Evolutionary conservation across 2,888 invertebrate genomes (phyloP).

Genomic region (Agrochola circellaris): DNA sequence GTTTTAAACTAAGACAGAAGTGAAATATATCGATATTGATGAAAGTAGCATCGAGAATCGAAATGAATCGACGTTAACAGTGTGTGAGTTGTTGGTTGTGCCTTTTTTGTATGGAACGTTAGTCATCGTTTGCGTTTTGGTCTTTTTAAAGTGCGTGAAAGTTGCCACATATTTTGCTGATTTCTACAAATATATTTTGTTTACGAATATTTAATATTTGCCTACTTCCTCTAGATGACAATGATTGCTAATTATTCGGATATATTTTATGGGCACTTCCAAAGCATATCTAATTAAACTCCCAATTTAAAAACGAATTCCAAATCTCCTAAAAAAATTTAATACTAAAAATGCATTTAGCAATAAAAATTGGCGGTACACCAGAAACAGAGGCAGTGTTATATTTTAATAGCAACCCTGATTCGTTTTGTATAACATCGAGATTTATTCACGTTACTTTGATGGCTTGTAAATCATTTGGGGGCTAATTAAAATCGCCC

Average conservation of each 20-base stretch:
- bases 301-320: background rate
- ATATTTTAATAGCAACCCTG: slow-evolving; percentile 55
- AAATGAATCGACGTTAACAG: slow-evolving; percentile 64
- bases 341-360: slow-evolving; percentile 45
- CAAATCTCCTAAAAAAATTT: background rate
- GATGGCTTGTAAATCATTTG: slow-evolving; percentile 87
- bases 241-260: background rate
- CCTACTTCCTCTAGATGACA: background rate
- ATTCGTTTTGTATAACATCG: slow-evolving; percentile 70
- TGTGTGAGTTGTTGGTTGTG: slow-evolving; percentile 36
- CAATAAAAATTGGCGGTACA: slow-evolving; percentile 53
- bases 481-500: slow-evolving; percentile 86
- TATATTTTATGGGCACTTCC: background rate
- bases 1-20: slow-evolving; percentile 77
- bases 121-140: slow-evolving; percentile 45
- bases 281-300: background rate
- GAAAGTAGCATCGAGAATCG: slow-evolving; percentile 66
- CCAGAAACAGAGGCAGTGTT: slow-evolving; percentile 58
- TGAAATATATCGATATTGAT: slow-evolving; percentile 77
- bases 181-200: slow-evolving; percentile 1
- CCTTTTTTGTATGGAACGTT: slow-evolving; percentile 32
- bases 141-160: slow-evolving; percentile 23
- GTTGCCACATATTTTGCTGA: background rate
- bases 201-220: background rate
- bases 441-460: slow-evolving; percentile 80